Base-by-base conservation (phyloP, 2,888 invertebrate genomes). In the Drosophila paranaensis region DNA sequence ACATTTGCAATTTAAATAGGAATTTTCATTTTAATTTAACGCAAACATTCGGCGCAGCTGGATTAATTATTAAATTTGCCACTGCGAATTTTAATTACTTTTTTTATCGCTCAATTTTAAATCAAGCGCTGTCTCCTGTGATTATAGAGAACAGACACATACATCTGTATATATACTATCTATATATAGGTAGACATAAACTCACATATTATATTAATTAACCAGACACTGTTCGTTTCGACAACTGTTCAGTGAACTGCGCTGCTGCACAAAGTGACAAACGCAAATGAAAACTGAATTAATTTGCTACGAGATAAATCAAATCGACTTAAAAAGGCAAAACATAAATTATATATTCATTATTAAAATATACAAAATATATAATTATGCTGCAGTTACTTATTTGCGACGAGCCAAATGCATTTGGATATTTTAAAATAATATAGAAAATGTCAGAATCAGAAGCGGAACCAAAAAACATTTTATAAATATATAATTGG, bases 11-110 rank as follows among this genome's bases (percentile, higher is more conserved):
- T 69, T 86, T 75, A 56, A 77, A 67, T 65, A 56, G 63, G 68
- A 69, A 68, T 55, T 82, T 88, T 76, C 58, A 80, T 62, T 68
- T 61, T 67, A 72, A 85, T 85, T 77, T 62, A 74, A 85, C 65
- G 70, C 74, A 84, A 87, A 87, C 63, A 89, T 81, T 84, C 77
- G 13, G 71, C 43, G 33, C 53, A 60, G 50, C 66, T 56, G 67
- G 55, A 81, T 81, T 74, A 76, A 87, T 87, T 76, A 83, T 83
- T 69, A 66, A 79, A 68, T 66, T 71, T 30, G 51, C 45, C 43
- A 55, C 37, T 53, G 74, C 54, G 43, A 42, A 64, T 71, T 75
- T 75, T 79, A 77, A 79, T 75, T 71, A 75, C 71, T 35, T 63
- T 71, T 71, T 79, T 79, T 73, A 57, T 50, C 57, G 25, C n/a